Conservation (phyloP, 2,113 vertebrate species). For the Phalacrocorax pelagicus region DNA sequence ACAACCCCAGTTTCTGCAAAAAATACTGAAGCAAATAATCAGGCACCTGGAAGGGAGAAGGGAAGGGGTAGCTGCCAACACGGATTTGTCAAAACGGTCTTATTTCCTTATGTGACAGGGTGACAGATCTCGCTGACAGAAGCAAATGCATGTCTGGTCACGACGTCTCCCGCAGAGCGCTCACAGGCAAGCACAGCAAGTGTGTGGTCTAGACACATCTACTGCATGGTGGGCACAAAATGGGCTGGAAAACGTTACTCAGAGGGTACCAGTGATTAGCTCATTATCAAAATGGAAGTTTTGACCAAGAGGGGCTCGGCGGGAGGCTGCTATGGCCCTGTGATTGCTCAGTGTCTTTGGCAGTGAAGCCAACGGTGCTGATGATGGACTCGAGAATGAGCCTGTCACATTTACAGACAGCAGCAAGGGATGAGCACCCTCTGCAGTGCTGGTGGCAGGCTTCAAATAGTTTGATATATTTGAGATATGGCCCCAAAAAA, state of each 20-base stretch:
- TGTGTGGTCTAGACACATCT: constrained; percentile 56
- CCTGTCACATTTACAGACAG: not conserved
- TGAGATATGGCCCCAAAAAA: not conserved
- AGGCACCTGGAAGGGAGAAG: constrained; percentile 28
- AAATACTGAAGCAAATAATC: not conserved
- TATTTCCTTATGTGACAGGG: constrained; percentile 46
- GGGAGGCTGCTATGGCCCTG: not conserved
- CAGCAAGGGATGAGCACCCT: not conserved
- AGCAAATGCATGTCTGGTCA: constrained; percentile 57
- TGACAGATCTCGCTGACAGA: constrained; percentile 50
- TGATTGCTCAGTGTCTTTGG: not conserved
- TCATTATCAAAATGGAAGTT: constrained; percentile 30
- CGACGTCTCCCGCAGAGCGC: not conserved
- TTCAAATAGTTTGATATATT: not conserved
- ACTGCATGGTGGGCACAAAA: not conserved
- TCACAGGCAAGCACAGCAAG: not conserved
- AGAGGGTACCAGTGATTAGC: not conserved
- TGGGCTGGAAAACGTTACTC: not conserved
- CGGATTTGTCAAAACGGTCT: constrained; percentile 13
- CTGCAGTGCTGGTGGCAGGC: not conserved
- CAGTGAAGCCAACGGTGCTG: accelerated
- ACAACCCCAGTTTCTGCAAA: not conserved
- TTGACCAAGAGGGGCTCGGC: not conserved
- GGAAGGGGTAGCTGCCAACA: constrained; percentile 23
- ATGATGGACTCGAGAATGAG: not conserved